Evolutionary conservation across 2,113 vertebrate genomes (phyloP).

Genomic region (Neoarius graeffei): DNA sequence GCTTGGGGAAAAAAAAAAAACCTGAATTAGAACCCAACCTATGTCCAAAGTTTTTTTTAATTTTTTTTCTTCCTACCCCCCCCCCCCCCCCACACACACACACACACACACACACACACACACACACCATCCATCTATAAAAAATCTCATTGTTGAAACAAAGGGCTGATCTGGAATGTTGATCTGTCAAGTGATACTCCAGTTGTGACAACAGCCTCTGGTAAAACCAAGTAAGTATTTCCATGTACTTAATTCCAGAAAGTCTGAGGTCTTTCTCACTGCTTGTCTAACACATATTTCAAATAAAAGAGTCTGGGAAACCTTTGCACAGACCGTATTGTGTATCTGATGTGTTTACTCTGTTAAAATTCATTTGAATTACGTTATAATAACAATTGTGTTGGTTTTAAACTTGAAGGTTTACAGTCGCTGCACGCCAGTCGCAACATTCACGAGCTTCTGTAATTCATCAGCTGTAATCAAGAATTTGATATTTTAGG

Average conservation of each 20-base stretch:
- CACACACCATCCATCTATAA: too few relatives aligned
- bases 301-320: not conserved
- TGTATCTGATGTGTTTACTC: not conserved
- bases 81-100: too few relatives aligned
- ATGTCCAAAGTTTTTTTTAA: slow-evolving; percentile 29
- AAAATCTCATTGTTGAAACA: slow-evolving; percentile 44
- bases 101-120: too few relatives aligned
- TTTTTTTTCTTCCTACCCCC: not conserved
- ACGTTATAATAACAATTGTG: not conserved
- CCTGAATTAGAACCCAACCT: slow-evolving; percentile 33
- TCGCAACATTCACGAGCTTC: not conserved
- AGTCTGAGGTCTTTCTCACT: slow-evolving; percentile 5
- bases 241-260: slow-evolving; percentile 32
- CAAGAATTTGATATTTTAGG: not conserved
- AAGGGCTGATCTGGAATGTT: slow-evolving; percentile 48
- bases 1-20: slow-evolving; percentile 6
- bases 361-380: not conserved
- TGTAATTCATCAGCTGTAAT: not conserved
- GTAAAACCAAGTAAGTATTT: slow-evolving; percentile 34
- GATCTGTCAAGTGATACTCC: slow-evolving; percentile 44
- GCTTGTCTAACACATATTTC: slow-evolving; percentile 16
- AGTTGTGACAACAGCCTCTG: slow-evolving; percentile 45
- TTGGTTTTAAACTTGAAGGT: not conserved
- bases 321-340: not conserved
- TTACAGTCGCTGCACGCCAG: not conserved